Evolutionary conservation across 1,140 invertebrate genomes (phyloP).

Genomic region (Agrypnia vestita): DNA sequence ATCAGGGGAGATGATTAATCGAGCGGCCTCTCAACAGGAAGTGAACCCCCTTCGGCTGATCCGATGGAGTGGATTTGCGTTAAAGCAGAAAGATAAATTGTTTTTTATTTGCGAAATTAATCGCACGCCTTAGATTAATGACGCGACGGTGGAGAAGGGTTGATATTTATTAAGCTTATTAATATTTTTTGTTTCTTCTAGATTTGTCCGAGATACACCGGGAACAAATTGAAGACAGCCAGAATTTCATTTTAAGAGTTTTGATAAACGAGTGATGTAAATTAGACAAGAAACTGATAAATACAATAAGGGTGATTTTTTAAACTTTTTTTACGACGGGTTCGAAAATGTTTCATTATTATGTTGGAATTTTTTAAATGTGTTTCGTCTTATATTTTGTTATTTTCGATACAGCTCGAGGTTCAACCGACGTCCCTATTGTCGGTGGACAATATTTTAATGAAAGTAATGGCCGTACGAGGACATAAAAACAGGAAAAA

Average conservation of each 20-base stretch:
- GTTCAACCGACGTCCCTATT: slow-evolving; percentile 24
- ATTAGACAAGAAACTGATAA: too few species aligned
- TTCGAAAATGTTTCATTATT: too few species aligned
- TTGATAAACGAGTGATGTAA: too few species aligned
- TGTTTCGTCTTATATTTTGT: not conserved
- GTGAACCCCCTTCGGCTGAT: slow-evolving; percentile 27
- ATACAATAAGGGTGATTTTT: too few species aligned
- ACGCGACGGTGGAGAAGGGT: slow-evolving; percentile 5
- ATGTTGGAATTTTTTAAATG: too few species aligned
- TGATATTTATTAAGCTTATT: slow-evolving; percentile 28
- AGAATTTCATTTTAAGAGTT: not conserved
- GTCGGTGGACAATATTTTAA: slow-evolving; percentile 33
- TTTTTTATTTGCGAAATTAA: slow-evolving; percentile 41
- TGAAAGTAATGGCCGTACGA: slow-evolving; percentile 19
- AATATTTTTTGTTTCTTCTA: slow-evolving; percentile 3
- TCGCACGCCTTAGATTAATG: slow-evolving; percentile 38
- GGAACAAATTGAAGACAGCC: not conserved
- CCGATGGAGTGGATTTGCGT: slow-evolving; percentile 38
- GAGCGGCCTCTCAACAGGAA: slow-evolving; percentile 26
- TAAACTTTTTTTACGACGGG: too few species aligned
- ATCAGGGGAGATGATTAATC: slow-evolving; percentile 55
- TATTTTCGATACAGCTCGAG: slow-evolving; percentile 23
- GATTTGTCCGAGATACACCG: too few species aligned
- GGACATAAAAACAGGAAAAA: slow-evolving; percentile 38
- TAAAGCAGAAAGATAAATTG: slow-evolving; percentile 39